Base-by-base conservation (phyloP, 1,140 invertebrate genomes). In the Glossosoma conforme region DNA sequence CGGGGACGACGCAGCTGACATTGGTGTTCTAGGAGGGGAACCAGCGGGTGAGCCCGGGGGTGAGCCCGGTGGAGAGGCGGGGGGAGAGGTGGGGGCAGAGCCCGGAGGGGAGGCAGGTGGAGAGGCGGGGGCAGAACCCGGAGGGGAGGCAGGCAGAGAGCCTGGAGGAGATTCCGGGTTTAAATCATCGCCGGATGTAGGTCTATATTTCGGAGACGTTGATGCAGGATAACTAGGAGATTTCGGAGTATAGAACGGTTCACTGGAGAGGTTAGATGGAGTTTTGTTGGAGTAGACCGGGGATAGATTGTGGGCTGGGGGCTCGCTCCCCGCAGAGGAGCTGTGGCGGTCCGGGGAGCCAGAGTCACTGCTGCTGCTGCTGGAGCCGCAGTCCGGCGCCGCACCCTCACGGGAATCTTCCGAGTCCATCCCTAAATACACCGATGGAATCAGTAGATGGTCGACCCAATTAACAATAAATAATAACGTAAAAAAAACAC, bases 341-440 rank as follows among this genome's bases (percentile, higher is more conserved):
- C 38, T 47, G 3, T 32, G 47, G n/a, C 37, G 35, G 28, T 43
- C 25, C 21, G 47, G 32, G 18, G 72, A 73, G 53, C 64, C 68
- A 32, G 70, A 70, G 45, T 68, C 70, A 66, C 70, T 71, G 65
- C 70, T 70, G 62, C 70, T 50, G 24, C 44, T 45, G 24, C 47
- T 45, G 51, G 70, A 70, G 42, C 68, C 69, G 20, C 60, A 66
- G 56, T 57, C 66, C 63, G 66, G 66, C 44, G 62, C 64, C 56
- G 52, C 61, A 54, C 62, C 68, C 67, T 72, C 70, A 56, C 66
- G 64, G 46, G 72, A 75, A 62, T 74, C 70, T 64, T 75, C 72
- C 21, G 72, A 75, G 62, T 75, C 72, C 72, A 75, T 75, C 52
- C 61, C 70, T 73, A 69, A 51, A 68, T 65, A 59, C 41, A 61